phyloP scores from a whole-genome alignment of 2,113 vertebrate species.

The Anseranas semipalmata region DNA sequence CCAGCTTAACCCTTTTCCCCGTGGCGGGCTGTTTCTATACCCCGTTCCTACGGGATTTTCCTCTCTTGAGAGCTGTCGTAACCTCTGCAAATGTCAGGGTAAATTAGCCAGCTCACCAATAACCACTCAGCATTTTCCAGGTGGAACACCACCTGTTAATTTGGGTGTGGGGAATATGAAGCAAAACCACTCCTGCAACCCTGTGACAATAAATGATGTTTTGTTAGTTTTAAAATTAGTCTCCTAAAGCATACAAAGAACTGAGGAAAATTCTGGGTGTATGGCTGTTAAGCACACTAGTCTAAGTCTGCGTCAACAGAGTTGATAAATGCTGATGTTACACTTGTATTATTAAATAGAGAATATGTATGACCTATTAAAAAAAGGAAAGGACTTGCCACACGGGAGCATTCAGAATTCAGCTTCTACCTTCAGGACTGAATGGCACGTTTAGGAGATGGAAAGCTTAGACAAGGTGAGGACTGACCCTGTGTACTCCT shows the following conservation, averaged over 20 bases:
- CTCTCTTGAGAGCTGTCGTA: not conserved
- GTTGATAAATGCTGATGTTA: not conserved
- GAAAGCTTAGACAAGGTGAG: not conserved
- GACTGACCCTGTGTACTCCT: not conserved
- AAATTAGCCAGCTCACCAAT: not conserved
- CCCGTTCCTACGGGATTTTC: not conserved
- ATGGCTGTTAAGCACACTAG: not conserved
- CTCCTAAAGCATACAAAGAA: not conserved
- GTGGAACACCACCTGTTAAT: not conserved
- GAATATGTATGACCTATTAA: not conserved
- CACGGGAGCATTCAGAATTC: not conserved
- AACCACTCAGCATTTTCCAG: not conserved
- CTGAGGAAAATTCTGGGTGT: not conserved
- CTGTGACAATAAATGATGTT: not conserved
- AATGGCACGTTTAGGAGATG: not conserved
- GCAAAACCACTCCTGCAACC: not conserved
- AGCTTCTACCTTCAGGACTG: not conserved
- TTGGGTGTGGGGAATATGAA: not conserved
- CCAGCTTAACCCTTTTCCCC: not conserved
- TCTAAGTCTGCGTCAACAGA: not conserved
- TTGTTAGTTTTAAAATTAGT: constrained; percentile 13
- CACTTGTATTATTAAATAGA: not conserved
- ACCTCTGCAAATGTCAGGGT: not conserved
- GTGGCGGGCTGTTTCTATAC: not conserved
- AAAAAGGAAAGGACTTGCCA: not conserved